Percentiles rank a stretch among this genome's conserved stretches.
Evolutionary conservation across 2,797 vertebrate genomes (phyloP).

Genomic region (Acrossocheilus fasciatus): DNA sequence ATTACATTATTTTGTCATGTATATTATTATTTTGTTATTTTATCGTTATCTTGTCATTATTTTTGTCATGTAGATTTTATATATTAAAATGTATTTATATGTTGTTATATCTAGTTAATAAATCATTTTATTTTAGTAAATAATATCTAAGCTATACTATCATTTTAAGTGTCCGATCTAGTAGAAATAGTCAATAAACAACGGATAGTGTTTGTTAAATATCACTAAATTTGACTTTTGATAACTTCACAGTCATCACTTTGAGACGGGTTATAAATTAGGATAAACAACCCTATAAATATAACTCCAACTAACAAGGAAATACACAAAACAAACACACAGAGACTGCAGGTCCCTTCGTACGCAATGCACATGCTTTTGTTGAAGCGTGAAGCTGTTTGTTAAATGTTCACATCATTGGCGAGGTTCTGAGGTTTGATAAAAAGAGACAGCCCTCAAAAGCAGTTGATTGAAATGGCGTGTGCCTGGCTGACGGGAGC

Average conservation of each 20-base stretch:
- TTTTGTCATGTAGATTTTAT: neutral
- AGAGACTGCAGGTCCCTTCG: conserved; percentile 9
- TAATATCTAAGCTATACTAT: neutral
- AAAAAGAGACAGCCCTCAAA: conserved; percentile 89
- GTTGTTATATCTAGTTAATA: neutral
- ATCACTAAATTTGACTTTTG: conserved; percentile 26
- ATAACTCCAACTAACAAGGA: conserved; percentile 23
- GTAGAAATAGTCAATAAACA: neutral
- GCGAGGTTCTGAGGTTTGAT: conserved; percentile 87
- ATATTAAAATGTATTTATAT: neutral
- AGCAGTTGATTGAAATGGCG: conserved; percentile 98
- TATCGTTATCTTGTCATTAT: neutral
- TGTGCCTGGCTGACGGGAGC: conserved; percentile 98
- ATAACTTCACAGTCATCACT: conserved; percentile 23
- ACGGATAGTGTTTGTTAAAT: neutral
- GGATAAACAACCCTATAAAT: neutral
- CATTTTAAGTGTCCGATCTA: neutral
- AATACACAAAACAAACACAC: conserved; percentile 33
- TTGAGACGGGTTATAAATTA: neutral
- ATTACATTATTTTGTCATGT: conserved; percentile 32
- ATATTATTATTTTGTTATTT: neutral
- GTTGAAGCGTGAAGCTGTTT: conserved; percentile 78
- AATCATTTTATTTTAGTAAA: neutral
- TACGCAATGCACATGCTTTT: conserved; percentile 64
- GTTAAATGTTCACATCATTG: conserved; percentile 82